These are phyloP conservation scores for Cheilosia soror DNA, from an alignment of 2,888 invertebrate species.

Conservation along the genomic window DNA sequence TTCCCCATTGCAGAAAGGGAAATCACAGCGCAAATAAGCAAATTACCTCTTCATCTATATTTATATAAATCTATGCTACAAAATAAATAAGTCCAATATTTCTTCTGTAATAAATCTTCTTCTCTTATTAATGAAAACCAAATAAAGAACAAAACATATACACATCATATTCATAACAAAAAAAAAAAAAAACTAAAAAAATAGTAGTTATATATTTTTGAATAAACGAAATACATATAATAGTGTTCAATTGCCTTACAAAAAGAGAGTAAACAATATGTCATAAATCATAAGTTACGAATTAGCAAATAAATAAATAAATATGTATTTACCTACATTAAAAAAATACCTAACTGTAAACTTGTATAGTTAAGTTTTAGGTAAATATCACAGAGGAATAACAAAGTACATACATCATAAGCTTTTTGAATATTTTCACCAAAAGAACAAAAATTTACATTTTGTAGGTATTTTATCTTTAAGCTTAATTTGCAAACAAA, in stretches of 20 bases:
- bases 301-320: slow-evolving; percentile 13
- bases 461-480: slow-evolving; percentile 51
- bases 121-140: slow-evolving; percentile 1
- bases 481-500: slow-evolving; percentile 44
- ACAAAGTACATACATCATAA: slow-evolving; percentile 49
- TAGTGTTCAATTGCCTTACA: slow-evolving; percentile 70
- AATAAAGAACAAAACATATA: slow-evolving; percentile 15
- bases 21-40: too few relatives aligned
- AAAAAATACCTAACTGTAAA: slow-evolving; percentile 30
- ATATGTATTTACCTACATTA: slow-evolving; percentile 2
- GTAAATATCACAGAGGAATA: slow-evolving; percentile 28
- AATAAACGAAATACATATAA: slow-evolving; percentile 23
- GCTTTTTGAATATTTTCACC: slow-evolving; percentile 50
- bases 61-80: too few relatives aligned
- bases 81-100: neutral
- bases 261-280: slow-evolving; percentile 32
- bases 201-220: slow-evolving; percentile 17
- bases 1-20: too few relatives aligned
- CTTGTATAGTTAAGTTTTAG: slow-evolving; percentile 35
- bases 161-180: slow-evolving; percentile 7
- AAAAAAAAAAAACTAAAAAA: slow-evolving; percentile 2
- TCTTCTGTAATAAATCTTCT: neutral
- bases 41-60: too few relatives aligned
- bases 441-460: slow-evolving; percentile 27
- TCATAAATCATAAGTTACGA: slow-evolving; percentile 58